Evolutionary conservation across 2,113 vertebrate species (phyloP).

Genomic region (Pseudorectes ferrugineus): DNA sequence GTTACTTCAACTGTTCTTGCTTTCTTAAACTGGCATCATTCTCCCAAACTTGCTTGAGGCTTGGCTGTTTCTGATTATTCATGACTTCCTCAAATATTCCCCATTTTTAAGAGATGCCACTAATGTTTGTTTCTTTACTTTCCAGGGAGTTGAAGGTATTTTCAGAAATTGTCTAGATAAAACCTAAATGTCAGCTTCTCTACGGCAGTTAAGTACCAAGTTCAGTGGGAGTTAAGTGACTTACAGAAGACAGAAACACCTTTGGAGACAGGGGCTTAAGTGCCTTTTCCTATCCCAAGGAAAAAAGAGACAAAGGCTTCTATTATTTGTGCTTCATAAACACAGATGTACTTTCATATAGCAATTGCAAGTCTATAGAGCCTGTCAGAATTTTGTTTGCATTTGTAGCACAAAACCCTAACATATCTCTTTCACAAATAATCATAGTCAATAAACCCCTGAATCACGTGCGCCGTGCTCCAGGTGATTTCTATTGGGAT

Average conservation of each 20-base stretch:
- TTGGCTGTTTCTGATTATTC: neutral
- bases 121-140: neutral
- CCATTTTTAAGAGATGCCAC: neutral
- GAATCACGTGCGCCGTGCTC: accelerated
- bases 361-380: neutral
- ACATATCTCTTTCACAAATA: neutral
- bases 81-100: neutral
- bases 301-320: neutral
- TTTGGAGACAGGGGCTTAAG: neutral
- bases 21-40: neutral
- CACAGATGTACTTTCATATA: neutral
- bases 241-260: neutral
- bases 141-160: slow-evolving; percentile 5
- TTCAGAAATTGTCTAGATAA: slow-evolving; percentile 31
- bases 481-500: neutral
- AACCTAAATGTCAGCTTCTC: slow-evolving; percentile 41
- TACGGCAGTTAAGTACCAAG: neutral
- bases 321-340: neutral
- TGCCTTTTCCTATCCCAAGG: neutral
- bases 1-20: neutral
- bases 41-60: neutral
- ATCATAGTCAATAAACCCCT: neutral
- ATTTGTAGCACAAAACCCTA: neutral
- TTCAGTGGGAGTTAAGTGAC: slow-evolving; percentile 41
- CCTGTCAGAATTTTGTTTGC: neutral